phyloP scores from a whole-genome alignment of 35 echinoderm and acorn worm species.

The Heliocidaris erythrogramma region DNA sequence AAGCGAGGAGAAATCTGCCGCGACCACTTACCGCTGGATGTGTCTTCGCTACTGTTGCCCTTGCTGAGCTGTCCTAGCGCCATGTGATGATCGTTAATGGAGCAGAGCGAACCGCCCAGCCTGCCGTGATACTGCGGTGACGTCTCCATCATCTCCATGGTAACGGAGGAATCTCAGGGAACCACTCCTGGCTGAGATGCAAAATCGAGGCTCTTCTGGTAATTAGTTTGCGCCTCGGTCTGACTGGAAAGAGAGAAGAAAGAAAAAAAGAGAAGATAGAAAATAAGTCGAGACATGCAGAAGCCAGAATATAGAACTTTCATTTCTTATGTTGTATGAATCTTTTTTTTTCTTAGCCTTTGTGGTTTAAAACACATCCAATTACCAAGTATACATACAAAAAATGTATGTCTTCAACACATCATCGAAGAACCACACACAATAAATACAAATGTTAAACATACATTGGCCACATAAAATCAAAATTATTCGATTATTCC shows the following conservation, averaged over 20 bases:
- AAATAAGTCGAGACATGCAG: no score
- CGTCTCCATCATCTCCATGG: conserved; percentile 51
- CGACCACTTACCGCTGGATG: conserved; percentile 35
- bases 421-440: no score
- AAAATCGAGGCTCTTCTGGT: neutral
- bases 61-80: conserved; percentile 26
- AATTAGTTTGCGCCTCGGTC: neutral
- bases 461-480: no score
- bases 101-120: conserved; percentile 32
- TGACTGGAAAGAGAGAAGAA: neutral
- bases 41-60: conserved; percentile 41
- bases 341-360: no score
- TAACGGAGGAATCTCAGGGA: neutral
- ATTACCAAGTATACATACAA: no score
- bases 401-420: no score
- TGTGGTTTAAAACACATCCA: no score
- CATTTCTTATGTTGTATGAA: no score
- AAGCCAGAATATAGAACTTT: no score
- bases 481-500: no score
- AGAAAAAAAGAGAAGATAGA: neutral
- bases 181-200: neutral
- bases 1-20: neutral
- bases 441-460: no score
- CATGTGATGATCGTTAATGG: conserved; percentile 37
- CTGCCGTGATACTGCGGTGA: conserved; percentile 46